Conservation (phyloP, 2,797 vertebrate species). For the Astyanax mexicanus region DNA sequence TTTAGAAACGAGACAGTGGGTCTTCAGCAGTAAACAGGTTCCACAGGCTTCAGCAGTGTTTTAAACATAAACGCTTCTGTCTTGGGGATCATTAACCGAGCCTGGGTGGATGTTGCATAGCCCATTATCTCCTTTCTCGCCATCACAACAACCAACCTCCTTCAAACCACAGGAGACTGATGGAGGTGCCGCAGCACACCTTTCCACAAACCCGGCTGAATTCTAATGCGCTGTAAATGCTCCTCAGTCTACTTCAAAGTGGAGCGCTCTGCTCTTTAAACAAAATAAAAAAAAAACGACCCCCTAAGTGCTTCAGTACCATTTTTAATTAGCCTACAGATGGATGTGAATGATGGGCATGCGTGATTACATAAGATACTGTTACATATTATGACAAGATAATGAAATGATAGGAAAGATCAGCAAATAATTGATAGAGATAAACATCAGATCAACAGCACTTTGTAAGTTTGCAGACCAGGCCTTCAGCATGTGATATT, state of each 20-base stretch:
- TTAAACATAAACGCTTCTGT: not conserved
- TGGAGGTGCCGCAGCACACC: constrained; percentile 2
- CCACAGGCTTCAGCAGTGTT: no score
- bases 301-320: not conserved
- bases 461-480: no score
- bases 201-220: constrained; percentile 2
- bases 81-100: not conserved
- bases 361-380: not conserved
- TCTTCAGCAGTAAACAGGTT: no score
- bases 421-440: not conserved
- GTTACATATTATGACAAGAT: not conserved
- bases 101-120: not conserved
- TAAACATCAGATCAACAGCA: no score
- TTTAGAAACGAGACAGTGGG: no score
- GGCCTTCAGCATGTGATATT: no score
- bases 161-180: not conserved
- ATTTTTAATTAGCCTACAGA: constrained; percentile 12
- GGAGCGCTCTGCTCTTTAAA: not conserved
- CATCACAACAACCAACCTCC: not conserved
- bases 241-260: constrained; percentile 22
- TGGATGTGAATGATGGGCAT: not conserved
- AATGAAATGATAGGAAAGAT: not conserved
- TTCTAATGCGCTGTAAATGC: constrained; percentile 20
- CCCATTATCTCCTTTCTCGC: not conserved
- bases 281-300: constrained; percentile 2